Base-by-base conservation (phyloP, 2,113 vertebrate species). In the Xenotilapia longispinis region DNA sequence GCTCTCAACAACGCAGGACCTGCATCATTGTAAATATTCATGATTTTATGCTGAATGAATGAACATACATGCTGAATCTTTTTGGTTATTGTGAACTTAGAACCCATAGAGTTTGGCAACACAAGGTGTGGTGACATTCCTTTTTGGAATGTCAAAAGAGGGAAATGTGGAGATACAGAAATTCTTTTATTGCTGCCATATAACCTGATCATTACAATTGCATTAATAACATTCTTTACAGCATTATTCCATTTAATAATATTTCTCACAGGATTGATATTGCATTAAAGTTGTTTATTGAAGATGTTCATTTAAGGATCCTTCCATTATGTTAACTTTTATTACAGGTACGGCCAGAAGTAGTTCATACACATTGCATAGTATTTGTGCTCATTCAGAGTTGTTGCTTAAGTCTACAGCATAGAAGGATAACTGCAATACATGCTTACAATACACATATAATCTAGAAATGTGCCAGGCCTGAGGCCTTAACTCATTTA, bases 161-260 rank as follows among this genome's bases (percentile, higher is more conserved):
- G 12, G 23, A 57, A 26, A 14, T 63, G 54, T 57, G 23, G 23
- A 28, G 23, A 57, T 8, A 14, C 54, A 57, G 12, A 57, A 8
- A 8, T 15, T 57, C 0, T 28, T 57, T 28, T 28, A 57, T 57
- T 57, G 7, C 54, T 57, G 2, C 23, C 12, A 57, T 57, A 28
- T 57, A 57, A 57, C 3, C 12, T 26, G 21, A 1, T 14, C 12
- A 28, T 57, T 57, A 57, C 1, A 57, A 8, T 3, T 57, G 23
- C 54, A 57, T 57, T 57, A 57, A 26, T 57, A 26, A 57, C 54
- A 57, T 57, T 26, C 12, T 57, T 57, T 57, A 57, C 23, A 57
- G 23, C 0, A 57, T 57, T 57, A 57, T 57, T 57, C 7, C 54
- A 57, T 57, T 14, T 1, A 57, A 57, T 26, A 26, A 57, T 26